Evolutionary conservation across 2,797 vertebrate species (phyloP).

Genomic region (Mergus octosetaceus): DNA sequence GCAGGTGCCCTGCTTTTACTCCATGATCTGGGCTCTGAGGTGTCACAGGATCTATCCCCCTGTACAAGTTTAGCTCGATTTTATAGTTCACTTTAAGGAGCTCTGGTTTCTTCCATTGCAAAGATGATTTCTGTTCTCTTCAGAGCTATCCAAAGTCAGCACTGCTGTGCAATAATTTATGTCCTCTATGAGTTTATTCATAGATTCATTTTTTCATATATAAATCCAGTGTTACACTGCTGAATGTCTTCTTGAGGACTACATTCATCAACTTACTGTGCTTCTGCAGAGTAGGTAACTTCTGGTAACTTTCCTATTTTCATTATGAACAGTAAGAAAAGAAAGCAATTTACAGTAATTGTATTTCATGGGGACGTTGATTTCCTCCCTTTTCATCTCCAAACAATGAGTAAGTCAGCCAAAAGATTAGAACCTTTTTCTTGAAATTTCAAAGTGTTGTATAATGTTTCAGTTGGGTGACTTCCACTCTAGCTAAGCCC

Average conservation of each 20-base stretch:
- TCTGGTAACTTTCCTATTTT: constrained; percentile 27
- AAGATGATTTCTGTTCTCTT: background rate
- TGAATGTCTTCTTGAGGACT: background rate
- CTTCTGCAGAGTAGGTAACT: background rate
- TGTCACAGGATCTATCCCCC: background rate
- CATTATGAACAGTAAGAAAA: constrained; percentile 18
- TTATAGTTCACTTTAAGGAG: background rate
- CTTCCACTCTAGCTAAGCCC: constrained; percentile 48
- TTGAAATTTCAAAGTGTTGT: constrained; percentile 69
- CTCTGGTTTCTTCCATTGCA: background rate
- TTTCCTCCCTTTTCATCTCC: constrained; percentile 78
- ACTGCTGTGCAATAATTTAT: background rate
- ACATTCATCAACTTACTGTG: background rate
- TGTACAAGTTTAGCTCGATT: background rate
- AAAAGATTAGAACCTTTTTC: constrained; percentile 70
- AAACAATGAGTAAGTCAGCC: constrained; percentile 75
- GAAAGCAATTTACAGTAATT: constrained; percentile 49
- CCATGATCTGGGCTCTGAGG: background rate
- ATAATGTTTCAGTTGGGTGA: constrained; percentile 68
- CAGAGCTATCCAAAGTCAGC: background rate
- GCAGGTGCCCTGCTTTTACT: background rate
- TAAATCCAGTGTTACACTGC: background rate
- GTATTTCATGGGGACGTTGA: constrained; percentile 56
- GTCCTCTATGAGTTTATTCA: background rate
- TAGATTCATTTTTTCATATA: accelerated